These are phyloP conservation scores for Enoplolaimus lenunculus DNA, from an alignment of 2,888 invertebrate genomes.

Conservation along the genomic window DNA sequence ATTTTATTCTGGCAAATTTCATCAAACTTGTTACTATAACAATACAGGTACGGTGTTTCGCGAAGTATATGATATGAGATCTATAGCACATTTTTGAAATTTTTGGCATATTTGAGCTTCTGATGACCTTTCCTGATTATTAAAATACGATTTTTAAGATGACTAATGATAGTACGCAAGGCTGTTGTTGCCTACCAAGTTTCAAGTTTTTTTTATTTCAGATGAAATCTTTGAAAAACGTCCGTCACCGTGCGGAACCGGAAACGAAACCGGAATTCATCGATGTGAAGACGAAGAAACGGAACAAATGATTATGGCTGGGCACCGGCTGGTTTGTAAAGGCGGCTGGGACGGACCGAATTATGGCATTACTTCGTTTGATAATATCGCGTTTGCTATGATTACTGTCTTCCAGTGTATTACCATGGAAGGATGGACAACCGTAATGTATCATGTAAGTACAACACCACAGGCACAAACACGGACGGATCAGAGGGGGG, in stretches of 20 bases:
- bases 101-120: no score
- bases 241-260: conserved; percentile 23
- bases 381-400: conserved; percentile 99
- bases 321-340: conserved; percentile 55
- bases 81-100: no score
- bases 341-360: conserved; percentile 94
- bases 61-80: no score
- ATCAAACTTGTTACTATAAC: conserved; percentile 68
- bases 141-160: no score
- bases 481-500: no score
- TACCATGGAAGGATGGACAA: conserved; percentile 99
- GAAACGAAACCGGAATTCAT: conserved; percentile 31
- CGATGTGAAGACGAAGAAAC: conserved; percentile 34
- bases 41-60: conserved; percentile 3
- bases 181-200: no score
- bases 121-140: no score
- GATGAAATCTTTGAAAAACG: conserved; percentile 11
- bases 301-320: conserved; percentile 47
- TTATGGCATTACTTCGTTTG: conserved; percentile 95
- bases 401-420: conserved; percentile 99
- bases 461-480: no score
- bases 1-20: conserved; percentile 95
- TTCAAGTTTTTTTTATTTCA: no score
- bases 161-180: no score
- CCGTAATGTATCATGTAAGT: conserved; percentile 98